Percentiles rank a stretch among this genome's conserved stretches.
These are phyloP conservation scores for Epizoanthus rinbou DNA, from an alignment of 92 coral and sea anemone genomes.

Conservation along the genomic window DNA sequence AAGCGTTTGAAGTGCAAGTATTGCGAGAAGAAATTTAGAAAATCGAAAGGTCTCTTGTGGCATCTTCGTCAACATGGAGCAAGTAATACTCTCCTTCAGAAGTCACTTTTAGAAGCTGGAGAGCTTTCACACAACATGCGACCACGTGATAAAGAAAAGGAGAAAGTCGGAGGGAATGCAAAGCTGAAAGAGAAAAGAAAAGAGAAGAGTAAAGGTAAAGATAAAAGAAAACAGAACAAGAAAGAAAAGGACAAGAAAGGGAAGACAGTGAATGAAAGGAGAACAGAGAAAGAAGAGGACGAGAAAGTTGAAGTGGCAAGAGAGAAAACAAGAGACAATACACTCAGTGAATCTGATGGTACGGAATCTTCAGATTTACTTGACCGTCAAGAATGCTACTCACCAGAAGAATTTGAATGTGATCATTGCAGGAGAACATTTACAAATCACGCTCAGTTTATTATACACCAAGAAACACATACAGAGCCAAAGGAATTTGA, in stretches of 20 bases:
- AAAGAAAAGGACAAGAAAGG: not conserved
- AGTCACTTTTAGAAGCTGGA: conserved; percentile 36
- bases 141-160: conserved; percentile 15
- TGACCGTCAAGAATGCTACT: no score
- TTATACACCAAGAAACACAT: not conserved
- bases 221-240: not conserved
- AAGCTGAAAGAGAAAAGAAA: not conserved
- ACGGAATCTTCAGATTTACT: not conserved
- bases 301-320: not conserved
- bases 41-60: not conserved
- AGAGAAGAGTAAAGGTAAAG: not conserved
- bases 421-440: conserved; percentile 2
- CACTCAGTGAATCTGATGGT: not conserved
- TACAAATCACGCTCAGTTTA: not conserved
- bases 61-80: not conserved
- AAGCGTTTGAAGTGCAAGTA: not conserved
- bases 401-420: not conserved
- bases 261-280: not conserved
- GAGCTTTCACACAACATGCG: conserved; percentile 36
- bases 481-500: not conserved
- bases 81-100: conserved; percentile 17
- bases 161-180: not conserved
- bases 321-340: not conserved
- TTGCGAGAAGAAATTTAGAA: not conserved
- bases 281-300: not conserved